phyloP scores from a whole-genome alignment of 2,797 vertebrate genomes.

The Trachurus trachurus region DNA sequence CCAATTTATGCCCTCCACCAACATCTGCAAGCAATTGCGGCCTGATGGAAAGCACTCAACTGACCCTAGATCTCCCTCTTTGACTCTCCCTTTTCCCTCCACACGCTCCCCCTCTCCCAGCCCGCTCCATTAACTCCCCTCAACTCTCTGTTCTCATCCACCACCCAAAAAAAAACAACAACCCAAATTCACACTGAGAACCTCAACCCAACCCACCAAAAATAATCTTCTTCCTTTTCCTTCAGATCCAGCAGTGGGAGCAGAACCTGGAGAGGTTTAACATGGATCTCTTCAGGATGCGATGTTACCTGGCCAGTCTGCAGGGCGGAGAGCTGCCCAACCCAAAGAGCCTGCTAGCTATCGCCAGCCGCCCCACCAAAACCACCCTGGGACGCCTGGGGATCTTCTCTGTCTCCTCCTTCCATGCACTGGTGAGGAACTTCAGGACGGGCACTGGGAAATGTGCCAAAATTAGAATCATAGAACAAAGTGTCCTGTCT shows the following conservation, averaged over 20 bases:
- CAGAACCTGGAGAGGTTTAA: slow-evolving; percentile 97
- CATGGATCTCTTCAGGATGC: slow-evolving; percentile 95
- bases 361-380: slow-evolving; percentile 94
- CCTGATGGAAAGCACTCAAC: slow-evolving; percentile 56
- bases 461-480: neutral
- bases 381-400: slow-evolving; percentile 90
- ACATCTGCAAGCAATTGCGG: slow-evolving; percentile 84
- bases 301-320: slow-evolving; percentile 95
- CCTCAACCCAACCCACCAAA: neutral
- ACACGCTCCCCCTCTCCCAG: neutral
- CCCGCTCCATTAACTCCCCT: slow-evolving; percentile 2
- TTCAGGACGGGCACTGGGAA: neutral
- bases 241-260: slow-evolving; percentile 97
- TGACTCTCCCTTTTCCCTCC: slow-evolving; percentile 22
- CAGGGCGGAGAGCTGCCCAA: slow-evolving; percentile 96
- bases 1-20: slow-evolving; percentile 46
- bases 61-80: slow-evolving; percentile 61
- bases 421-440: slow-evolving; percentile 93
- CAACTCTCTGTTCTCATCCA: neutral
- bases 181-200: neutral
- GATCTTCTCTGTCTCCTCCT: slow-evolving; percentile 94
- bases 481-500: neutral
- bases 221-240: neutral
- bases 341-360: slow-evolving; percentile 94
- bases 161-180: neutral